A percentile compares a stretch with the other conserved stretches of the same genome.
These are phyloP conservation scores for Bovichtus variegatus DNA, from an alignment of 2,797 vertebrate genomes.

Conservation along the genomic window DNA sequence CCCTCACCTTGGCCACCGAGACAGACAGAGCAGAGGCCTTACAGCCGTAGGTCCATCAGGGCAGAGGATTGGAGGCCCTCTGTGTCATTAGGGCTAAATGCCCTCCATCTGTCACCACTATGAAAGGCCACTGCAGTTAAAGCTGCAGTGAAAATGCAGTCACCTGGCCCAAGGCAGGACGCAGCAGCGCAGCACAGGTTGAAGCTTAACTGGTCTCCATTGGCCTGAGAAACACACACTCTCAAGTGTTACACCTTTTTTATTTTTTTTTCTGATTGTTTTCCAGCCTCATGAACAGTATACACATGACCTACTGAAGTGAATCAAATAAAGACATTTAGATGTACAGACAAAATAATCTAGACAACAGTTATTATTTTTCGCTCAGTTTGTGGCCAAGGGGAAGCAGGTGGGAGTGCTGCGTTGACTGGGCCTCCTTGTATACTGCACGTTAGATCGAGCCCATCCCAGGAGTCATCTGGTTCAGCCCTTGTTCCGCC, in stretches of 20 bases:
- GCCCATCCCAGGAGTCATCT: slow-evolving; percentile 63
- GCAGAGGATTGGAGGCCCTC: slow-evolving; percentile 71
- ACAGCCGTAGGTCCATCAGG: slow-evolving; percentile 71
- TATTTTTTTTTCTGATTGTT: slow-evolving; percentile 26
- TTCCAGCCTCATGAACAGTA: background rate
- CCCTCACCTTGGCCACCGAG: slow-evolving; percentile 41
- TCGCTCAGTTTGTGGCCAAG: slow-evolving; percentile 28
- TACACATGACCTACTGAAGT: slow-evolving; percentile 3
- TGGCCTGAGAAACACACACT: slow-evolving; percentile 16
- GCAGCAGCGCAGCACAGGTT: slow-evolving; percentile 69
- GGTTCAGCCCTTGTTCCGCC: slow-evolving; percentile 65
- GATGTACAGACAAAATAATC: background rate
- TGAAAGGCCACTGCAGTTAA: slow-evolving; percentile 87
- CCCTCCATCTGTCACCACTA: slow-evolving; percentile 81
- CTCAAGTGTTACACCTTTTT: background rate
- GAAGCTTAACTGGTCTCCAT: slow-evolving; percentile 56
- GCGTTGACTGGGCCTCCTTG: slow-evolving; percentile 51
- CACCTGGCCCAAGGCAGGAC: slow-evolving; percentile 64
- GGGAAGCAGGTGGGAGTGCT: slow-evolving; percentile 46
- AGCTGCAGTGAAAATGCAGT: slow-evolving; percentile 86
- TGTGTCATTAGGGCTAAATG: slow-evolving; percentile 81
- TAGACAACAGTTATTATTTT: slow-evolving; percentile 2
- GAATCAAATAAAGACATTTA: slow-evolving; percentile 26
- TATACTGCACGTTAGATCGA: slow-evolving; percentile 51
- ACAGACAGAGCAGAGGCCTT: slow-evolving; percentile 64